These are phyloP conservation scores for Leptinotarsa tumamoca DNA, from an alignment of 2,888 invertebrate species.

Conservation along the genomic window DNA sequence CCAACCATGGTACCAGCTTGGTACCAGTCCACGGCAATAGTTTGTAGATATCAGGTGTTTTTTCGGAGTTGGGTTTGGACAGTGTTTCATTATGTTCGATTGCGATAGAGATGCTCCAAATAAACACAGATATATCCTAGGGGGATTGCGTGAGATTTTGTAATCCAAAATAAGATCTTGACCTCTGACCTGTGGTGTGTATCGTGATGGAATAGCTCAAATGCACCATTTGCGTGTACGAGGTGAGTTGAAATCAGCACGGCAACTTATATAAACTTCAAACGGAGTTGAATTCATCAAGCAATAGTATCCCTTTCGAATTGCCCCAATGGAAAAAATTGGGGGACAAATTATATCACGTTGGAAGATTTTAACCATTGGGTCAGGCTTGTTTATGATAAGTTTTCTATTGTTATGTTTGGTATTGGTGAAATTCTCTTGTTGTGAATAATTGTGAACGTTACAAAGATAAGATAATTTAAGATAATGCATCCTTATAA, in stretches of 20 bases:
- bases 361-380: too few species aligned
- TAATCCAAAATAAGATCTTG: conserved; percentile 8
- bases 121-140: not conserved
- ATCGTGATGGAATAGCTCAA: not conserved
- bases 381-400: too few species aligned
- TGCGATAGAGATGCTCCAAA: conserved; percentile 4
- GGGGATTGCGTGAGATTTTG: not conserved
- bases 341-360: too few species aligned
- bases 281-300: too few species aligned
- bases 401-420: too few species aligned
- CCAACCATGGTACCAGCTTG: conserved; percentile 50
- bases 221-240: conserved; percentile 1
- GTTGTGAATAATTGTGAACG: too few species aligned
- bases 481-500: too few species aligned
- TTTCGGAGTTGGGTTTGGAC: conserved; percentile 1
- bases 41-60: conserved; percentile 54
- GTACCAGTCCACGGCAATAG: conserved; percentile 56
- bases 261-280: too few species aligned
- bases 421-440: too few species aligned
- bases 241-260: not conserved
- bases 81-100: not conserved
- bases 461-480: too few species aligned
- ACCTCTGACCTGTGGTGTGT: not conserved
- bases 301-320: too few species aligned
- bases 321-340: too few species aligned